These are phyloP conservation scores for Torymus aiolomorphi DNA, from an alignment of 2,888 invertebrate genomes.

Conservation along the genomic window DNA sequence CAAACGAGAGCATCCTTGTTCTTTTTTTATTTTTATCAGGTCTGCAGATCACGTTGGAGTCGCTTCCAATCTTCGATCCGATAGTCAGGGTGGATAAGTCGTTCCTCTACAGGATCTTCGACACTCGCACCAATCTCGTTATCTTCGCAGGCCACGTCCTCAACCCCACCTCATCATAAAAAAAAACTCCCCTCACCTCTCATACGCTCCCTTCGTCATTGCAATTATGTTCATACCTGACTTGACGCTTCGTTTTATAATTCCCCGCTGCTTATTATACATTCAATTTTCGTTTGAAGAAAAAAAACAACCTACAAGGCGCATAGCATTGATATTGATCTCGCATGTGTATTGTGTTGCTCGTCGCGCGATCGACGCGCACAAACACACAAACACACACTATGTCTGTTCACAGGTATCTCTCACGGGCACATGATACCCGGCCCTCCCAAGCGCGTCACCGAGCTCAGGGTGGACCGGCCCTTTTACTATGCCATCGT, in stretches of 20 bases:
- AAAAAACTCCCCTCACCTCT: no score
- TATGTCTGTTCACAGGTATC: conserved; percentile 22
- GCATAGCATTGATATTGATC: no score
- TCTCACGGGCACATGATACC: background rate
- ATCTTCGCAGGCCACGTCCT: conserved; percentile 27
- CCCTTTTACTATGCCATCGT: conserved; percentile 38
- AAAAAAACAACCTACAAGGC: background rate
- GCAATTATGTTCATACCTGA: no score
- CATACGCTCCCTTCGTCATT: no score
- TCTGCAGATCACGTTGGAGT: background rate
- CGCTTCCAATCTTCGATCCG: background rate
- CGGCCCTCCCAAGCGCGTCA: background rate
- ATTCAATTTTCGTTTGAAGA: background rate
- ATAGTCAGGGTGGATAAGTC: conserved; percentile 20
- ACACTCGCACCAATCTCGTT: background rate
- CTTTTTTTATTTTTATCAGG: background rate
- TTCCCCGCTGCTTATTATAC: no score
- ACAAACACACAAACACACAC: no score
- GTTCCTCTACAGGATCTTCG: conserved; percentile 29
- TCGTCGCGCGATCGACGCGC: background rate
- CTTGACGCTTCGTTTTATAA: no score
- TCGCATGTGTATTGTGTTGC: no score
- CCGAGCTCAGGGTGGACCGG: conserved; percentile 20
- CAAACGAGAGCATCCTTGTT: no score
- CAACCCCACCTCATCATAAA: background rate